These are phyloP conservation scores for Trichogramma pretiosum DNA, from an alignment of 1,140 invertebrate species.

Conservation along the genomic window DNA sequence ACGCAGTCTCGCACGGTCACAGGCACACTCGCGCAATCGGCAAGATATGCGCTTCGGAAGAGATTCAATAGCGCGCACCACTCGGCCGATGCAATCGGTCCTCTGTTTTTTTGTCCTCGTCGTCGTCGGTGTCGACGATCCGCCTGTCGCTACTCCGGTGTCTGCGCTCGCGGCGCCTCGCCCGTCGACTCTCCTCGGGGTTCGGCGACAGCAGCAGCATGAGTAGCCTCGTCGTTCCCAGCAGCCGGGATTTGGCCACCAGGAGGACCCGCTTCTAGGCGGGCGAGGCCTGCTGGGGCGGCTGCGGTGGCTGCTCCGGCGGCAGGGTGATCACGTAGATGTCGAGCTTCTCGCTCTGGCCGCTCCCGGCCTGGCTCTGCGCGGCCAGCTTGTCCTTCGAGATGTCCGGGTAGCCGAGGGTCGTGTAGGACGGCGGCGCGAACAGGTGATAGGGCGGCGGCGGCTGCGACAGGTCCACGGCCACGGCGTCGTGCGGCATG, in stretches of 20 bases:
- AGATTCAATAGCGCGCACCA: no score
- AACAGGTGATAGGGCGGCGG: conserved; percentile 53
- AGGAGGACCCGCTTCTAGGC: conserved; percentile 14
- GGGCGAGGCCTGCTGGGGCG: conserved; percentile 15
- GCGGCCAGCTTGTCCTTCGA: conserved; percentile 31
- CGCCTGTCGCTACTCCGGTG: no score
- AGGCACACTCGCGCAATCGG: no score
- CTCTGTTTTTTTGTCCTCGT: no score
- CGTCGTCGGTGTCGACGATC: not conserved
- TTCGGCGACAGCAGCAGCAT: not conserved
- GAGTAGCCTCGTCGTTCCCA: conserved; percentile 5
- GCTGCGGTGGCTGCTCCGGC: conserved; percentile 24
- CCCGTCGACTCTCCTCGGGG: no score
- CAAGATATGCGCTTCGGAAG: no score
- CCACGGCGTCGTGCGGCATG: not conserved
- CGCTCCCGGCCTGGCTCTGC: no score
- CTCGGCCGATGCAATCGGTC: no score
- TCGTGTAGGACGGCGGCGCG: conserved; percentile 52
- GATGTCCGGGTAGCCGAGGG: conserved; percentile 39
- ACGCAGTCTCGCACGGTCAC: no score
- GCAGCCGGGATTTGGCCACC: conserved; percentile 12
- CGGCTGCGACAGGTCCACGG: conserved; percentile 39
- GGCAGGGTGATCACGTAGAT: conserved; percentile 47
- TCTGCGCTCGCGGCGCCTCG: no score
- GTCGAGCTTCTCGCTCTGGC: conserved; percentile 43